These are phyloP conservation scores for Episyrphus balteatus DNA, from an alignment of 1,140 invertebrate genomes.

Conservation along the genomic window DNA sequence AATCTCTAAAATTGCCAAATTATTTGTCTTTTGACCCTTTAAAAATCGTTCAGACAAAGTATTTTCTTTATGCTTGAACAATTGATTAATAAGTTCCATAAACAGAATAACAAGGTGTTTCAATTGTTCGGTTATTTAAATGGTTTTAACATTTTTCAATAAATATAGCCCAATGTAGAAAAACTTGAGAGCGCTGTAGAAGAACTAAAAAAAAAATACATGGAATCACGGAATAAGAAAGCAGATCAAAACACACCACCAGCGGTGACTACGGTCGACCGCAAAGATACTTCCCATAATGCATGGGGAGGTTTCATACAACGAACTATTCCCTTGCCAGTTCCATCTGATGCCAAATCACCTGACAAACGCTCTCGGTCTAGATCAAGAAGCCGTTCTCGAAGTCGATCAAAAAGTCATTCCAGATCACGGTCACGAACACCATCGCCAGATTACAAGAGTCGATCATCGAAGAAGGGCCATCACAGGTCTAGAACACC, in stretches of 20 bases:
- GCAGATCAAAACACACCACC: constrained; percentile 45
- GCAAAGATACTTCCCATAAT: constrained; percentile 44
- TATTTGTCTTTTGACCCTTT: too few species aligned
- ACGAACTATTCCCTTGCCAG: constrained; percentile 22
- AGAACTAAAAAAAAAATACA: constrained; percentile 58
- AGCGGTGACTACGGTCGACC: constrained; percentile 40
- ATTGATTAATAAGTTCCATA: too few species aligned
- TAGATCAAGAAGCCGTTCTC: constrained; percentile 29
- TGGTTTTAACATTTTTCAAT: too few species aligned
- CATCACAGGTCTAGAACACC: constrained; percentile 27
- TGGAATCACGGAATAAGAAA: constrained; percentile 61
- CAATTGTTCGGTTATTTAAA: too few species aligned
- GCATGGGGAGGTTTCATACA: constrained; percentile 54
- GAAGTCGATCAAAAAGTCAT: constrained; percentile 34
- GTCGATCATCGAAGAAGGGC: constrained; percentile 38
- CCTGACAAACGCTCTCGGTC: constrained; percentile 30
- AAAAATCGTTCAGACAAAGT: too few species aligned
- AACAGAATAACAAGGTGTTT: too few species aligned
- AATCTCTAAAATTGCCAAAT: too few species aligned
- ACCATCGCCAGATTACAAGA: constrained; percentile 22
- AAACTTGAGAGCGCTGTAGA: constrained; percentile 65
- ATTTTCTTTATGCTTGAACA: too few species aligned
- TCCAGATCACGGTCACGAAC: constrained; percentile 18
- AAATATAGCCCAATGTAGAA: constrained; percentile 63
- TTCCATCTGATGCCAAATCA: constrained; percentile 24